These are phyloP conservation scores for Phrynosoma blainvillii DNA, from an alignment of 2,113 vertebrate genomes.

Conservation along the genomic window DNA sequence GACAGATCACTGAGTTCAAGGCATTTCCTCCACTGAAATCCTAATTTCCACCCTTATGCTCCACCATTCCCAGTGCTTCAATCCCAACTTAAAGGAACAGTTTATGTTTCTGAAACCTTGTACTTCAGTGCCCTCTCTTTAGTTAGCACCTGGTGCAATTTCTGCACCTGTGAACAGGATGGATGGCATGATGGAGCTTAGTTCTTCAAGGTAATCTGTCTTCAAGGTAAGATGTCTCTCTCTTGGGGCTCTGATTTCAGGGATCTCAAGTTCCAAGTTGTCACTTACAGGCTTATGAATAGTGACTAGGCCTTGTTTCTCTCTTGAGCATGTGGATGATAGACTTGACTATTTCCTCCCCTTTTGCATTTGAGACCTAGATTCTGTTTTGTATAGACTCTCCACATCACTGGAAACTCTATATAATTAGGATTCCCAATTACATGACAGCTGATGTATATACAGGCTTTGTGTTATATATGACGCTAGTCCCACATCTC, in stretches of 20 bases:
- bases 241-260: neutral
- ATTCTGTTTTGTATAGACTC: neutral
- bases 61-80: neutral
- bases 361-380: neutral
- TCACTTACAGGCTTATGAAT: neutral
- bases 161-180: neutral
- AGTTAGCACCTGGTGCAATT: neutral
- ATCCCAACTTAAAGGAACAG: neutral
- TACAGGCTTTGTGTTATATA: too few species aligned
- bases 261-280: neutral
- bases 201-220: too few species aligned
- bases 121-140: neutral
- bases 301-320: neutral
- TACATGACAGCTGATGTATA: neutral
- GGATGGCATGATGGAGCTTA: neutral
- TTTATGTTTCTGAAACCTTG: neutral
- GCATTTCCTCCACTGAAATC: neutral
- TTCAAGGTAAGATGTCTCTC: too few species aligned
- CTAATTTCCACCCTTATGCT: neutral
- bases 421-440: neutral
- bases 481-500: too few species aligned
- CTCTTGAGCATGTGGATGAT: neutral
- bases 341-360: too few species aligned
- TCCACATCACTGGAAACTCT: too few species aligned
- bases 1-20: neutral